These are phyloP conservation scores for Cepphus grylle DNA, from an alignment of 2,113 vertebrate genomes.

Conservation along the genomic window DNA sequence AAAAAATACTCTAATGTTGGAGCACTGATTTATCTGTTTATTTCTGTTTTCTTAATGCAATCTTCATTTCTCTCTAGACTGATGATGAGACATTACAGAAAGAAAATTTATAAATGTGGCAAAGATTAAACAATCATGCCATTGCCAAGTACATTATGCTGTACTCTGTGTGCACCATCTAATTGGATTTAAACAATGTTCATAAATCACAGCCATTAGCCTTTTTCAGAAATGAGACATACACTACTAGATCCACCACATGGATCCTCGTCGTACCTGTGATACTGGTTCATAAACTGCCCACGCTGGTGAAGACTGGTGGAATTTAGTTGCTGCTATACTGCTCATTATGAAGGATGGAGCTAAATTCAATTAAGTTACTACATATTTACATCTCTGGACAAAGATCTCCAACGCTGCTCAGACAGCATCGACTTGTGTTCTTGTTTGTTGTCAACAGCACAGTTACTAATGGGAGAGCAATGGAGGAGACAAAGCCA, in stretches of 20 bases:
- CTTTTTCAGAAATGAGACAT: background rate
- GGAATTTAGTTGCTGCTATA: background rate
- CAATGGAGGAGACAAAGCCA: background rate
- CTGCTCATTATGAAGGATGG: background rate
- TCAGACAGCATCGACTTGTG: background rate
- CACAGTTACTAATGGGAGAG: background rate
- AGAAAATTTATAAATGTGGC: background rate
- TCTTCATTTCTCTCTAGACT: background rate
- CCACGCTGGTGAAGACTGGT: background rate
- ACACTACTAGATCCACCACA: background rate
- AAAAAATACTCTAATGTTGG: background rate
- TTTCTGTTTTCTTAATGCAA: conserved; percentile 23
- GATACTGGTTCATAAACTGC: background rate
- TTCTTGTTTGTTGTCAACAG: background rate
- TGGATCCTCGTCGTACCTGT: background rate
- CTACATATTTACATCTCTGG: background rate
- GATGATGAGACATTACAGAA: background rate
- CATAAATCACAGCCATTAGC: background rate
- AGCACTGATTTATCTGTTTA: conserved; percentile 39
- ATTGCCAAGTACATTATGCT: background rate
- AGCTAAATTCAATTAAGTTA: background rate
- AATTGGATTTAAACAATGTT: background rate
- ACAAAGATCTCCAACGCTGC: background rate
- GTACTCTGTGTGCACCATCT: background rate
- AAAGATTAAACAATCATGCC: background rate